Base-by-base conservation (phyloP, 2,113 vertebrate species). In the Corythoichthys haematopterus region DNA sequence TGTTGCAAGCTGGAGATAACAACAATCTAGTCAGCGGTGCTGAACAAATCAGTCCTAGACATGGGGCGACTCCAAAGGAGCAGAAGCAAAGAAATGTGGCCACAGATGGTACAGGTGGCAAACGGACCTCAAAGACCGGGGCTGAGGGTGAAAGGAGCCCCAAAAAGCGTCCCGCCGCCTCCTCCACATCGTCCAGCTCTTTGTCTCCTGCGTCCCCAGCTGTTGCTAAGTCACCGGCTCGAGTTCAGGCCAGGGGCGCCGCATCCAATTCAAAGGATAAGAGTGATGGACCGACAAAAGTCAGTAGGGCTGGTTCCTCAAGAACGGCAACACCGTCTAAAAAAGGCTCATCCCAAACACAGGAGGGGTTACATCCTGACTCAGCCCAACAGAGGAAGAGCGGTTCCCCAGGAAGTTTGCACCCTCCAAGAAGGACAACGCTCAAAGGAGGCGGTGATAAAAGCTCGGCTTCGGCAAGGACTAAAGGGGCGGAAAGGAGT, bases 51-150 rank as follows among this genome's bases (percentile, higher is more conserved):
- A 92, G 94, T 70, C 88, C 86, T 37, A 80, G 87, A 47, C 94
- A 94, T 8, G 92, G 90, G 56, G 91, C 90, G 10, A 87, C 92
- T 0, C 87, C 92, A 38, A 96, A 95, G 81, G 97, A 98, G n/a
- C 76, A 63, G 1, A 95, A 92, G 66, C 87, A 83, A 55, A 91
- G 89, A 36, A 85, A 77, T 63, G 91, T 84, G n/a, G 36, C 53
- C 0, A 75, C 78, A 43, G 88, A 92, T 5, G 86, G 88, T 36
- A 62, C 80, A 35, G 59, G 85, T 51, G 89, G 80, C 66, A 95
- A 93, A 68, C 87, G 88, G 67, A 88, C 88, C 50, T 81, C 91
- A 72, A 96, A 90, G 83, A 85, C 86, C 0, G 93, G 76, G 13
- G 0, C 77, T 37, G 86, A 95, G 75, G 82, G 87, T 1, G 94